Conservation (phyloP, 2,113 vertebrate species). For the Sclerurus mexicanus region DNA sequence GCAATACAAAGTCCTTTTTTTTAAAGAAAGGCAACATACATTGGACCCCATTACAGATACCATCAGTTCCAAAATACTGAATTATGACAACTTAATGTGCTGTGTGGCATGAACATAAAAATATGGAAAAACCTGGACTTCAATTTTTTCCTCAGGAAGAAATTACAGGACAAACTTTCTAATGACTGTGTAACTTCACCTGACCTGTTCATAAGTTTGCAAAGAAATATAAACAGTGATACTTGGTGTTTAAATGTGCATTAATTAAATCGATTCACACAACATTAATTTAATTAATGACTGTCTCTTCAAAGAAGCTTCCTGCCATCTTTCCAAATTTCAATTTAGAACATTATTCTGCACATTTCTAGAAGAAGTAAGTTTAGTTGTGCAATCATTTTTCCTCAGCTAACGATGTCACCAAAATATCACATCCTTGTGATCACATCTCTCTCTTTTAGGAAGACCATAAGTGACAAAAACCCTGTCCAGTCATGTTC, state of each 20-base stretch:
- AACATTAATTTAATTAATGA: slow-evolving; percentile 36
- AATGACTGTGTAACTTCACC: not conserved
- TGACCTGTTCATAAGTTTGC: not conserved
- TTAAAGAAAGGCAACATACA: not conserved
- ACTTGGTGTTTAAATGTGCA: not conserved
- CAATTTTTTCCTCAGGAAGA: not conserved
- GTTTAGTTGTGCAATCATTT: not conserved
- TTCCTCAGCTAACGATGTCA: not conserved
- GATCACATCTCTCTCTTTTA: not conserved
- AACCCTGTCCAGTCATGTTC: not conserved
- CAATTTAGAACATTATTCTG: not conserved
- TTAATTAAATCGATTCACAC: slow-evolving; percentile 8
- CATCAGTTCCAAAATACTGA: not conserved
- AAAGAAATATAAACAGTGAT: not conserved
- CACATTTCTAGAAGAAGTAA: not conserved
- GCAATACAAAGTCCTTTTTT: not conserved
- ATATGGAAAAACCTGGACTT: not conserved
- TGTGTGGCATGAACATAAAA: not conserved
- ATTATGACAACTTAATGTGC: not conserved
- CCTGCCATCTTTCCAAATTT: not conserved
- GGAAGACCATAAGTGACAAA: not conserved
- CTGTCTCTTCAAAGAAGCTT: slow-evolving; percentile 17
- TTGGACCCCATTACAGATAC: not conserved
- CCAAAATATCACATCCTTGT: not conserved
- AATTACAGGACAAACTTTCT: not conserved